Conservation (phyloP, 2,113 vertebrate genomes). For the Setophaga kirtlandii region DNA sequence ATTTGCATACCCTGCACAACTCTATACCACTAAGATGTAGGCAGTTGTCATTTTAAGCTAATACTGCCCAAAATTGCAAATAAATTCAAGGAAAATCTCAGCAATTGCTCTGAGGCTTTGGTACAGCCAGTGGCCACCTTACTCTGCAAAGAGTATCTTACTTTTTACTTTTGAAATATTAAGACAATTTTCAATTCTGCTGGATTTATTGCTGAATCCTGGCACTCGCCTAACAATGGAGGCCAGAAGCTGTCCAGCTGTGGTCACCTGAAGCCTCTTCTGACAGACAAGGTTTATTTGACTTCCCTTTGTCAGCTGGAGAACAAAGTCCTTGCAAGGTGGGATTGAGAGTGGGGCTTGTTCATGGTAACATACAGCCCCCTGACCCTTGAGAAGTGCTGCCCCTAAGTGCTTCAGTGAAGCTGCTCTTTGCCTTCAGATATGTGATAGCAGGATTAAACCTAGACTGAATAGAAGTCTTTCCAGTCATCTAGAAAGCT, state of each 20-base stretch:
- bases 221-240: background rate
- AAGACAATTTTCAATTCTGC: background rate
- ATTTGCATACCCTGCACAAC: background rate
- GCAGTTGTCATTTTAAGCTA: background rate
- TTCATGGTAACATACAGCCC: background rate
- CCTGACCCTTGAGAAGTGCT: background rate
- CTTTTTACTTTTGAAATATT: background rate
- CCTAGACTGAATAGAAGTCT: background rate
- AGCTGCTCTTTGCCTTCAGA: background rate
- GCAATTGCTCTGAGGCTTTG: background rate
- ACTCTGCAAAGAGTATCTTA: background rate
- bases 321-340: background rate
- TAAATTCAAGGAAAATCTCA: background rate
- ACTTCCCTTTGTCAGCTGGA: background rate
- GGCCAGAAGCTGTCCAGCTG: background rate
- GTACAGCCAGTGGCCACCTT: background rate
- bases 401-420: background rate
- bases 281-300: background rate
- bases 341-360: background rate
- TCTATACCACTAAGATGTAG: background rate
- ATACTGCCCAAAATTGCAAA: background rate
- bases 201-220: background rate
- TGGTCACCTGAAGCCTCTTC: background rate
- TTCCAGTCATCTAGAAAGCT: background rate
- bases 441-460: background rate